These are phyloP conservation scores for Calidris pygmaea DNA, from an alignment of 2,113 vertebrate genomes.

Conservation along the genomic window DNA sequence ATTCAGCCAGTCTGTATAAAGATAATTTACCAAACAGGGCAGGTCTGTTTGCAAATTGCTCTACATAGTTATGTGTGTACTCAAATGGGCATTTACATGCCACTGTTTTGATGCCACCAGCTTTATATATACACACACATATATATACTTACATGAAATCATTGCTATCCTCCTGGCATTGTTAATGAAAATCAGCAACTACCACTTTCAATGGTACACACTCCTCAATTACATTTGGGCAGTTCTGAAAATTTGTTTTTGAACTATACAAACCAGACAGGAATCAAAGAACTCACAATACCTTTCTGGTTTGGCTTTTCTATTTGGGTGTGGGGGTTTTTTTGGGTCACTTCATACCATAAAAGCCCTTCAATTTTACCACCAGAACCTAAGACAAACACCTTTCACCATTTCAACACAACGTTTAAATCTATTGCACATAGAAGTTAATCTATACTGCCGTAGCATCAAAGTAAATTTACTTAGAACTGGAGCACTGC, in stretches of 20 bases:
- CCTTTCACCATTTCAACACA: neutral
- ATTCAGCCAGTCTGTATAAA: neutral
- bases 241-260: neutral
- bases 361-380: neutral
- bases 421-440: neutral
- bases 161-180: neutral
- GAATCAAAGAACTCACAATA: neutral
- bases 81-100: neutral
- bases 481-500: neutral
- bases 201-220: neutral
- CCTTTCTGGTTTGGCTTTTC: neutral
- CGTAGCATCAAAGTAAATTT: neutral
- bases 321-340: neutral
- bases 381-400: neutral
- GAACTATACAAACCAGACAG: neutral
- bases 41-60: constrained; percentile 15
- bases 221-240: neutral
- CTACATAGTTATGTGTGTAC: neutral
- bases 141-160: neutral
- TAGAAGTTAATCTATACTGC: neutral
- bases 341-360: neutral
- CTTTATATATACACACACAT: neutral
- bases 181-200: constrained; percentile 26
- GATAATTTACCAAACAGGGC: neutral
- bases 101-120: constrained; percentile 36